phyloP scores from a whole-genome alignment of 2,888 invertebrate species.

The Drosophila cyrtoloma region DNA sequence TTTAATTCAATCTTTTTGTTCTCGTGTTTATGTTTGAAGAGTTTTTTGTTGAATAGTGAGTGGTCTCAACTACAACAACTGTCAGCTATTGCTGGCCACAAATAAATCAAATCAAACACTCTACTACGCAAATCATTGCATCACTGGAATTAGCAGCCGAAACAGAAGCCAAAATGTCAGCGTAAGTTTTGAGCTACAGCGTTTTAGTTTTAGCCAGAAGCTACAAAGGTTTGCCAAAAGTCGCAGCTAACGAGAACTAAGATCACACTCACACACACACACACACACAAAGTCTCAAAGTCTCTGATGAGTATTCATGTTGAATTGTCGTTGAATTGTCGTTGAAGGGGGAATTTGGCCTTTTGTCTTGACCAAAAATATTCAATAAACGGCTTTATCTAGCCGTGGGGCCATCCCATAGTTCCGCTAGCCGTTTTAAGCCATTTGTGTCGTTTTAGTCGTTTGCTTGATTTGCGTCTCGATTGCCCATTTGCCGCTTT shows the following conservation, averaged over 20 bases:
- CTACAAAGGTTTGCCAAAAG: constrained; percentile 25
- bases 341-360: constrained; percentile 10
- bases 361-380: constrained; percentile 36
- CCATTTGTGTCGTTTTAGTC: neutral
- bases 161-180: constrained; percentile 36
- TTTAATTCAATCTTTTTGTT: constrained; percentile 1
- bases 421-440: constrained; percentile 43
- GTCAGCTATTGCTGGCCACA: constrained; percentile 4
- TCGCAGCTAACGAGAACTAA: constrained; percentile 12
- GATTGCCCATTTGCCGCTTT: constrained; percentile 23
- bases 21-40: neutral
- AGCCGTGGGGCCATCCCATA: constrained; percentile 14
- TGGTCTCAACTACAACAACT: neutral
- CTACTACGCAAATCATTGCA: neutral
- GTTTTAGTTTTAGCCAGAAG: neutral
- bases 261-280: neutral
- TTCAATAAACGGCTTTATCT: constrained; percentile 18
- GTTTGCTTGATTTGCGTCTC: constrained; percentile 20
- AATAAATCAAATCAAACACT: constrained; percentile 4
- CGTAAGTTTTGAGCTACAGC: constrained; percentile 39
- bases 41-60: neutral
- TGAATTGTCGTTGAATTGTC: constrained; percentile 23
- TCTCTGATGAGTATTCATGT: neutral
- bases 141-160: constrained; percentile 16
- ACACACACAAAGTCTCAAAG: neutral